Base-by-base conservation (phyloP, 2,888 invertebrate genomes). In the Drosophila acutilabella region DNA sequence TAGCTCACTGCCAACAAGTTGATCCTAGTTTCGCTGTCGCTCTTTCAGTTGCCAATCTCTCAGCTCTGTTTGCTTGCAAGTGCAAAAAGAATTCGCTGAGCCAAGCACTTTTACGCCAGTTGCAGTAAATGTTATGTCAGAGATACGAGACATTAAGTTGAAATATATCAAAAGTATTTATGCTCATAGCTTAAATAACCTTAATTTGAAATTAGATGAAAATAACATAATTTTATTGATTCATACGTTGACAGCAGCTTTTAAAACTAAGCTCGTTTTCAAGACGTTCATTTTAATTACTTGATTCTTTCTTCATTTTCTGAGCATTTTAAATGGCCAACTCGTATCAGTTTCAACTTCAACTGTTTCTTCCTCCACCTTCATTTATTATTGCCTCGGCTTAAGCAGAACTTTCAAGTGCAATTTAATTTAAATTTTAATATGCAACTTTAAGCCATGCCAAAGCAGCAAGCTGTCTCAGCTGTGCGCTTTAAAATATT, bases 401-500 rank as follows among this genome's bases (percentile, higher is more conserved):
- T 48, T 38, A 51, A 61, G 45, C 47, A 26, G 33, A 65, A 44
- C 53, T 41, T 51, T 20, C 54, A 62, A 48, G 48, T 47, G 45
- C 56, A 62, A 70, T 66, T 73, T 50, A 64, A 73, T 73, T 66
- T n/a, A 59, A 48, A 61, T 58, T 61, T 59, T 60, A 58, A 60
- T 41, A 57, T 56, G 61, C 18, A 48, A 62, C 61, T 75, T 75
- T 45, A 74, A 71, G 64, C 59, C 38, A 11, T 23, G 54, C 53
- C 16, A 18, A 33, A n/a, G 56, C 11, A 10, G 33, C 4, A 11
- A 16, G n/a, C 45, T n/a, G 6, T 33, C 16, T 64, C 13, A 18
- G 5, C 26, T 14, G n/a, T 5, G 1, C 30, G 30, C 54, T 66
- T 77, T 78, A 64, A 74, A 71, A 71, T 77, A 77, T 77, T 78